A percentile compares a stretch with the other conserved stretches of the same genome.
Conservation (phyloP, 2,113 vertebrate species). For the Galemys pyrenaicus region DNA sequence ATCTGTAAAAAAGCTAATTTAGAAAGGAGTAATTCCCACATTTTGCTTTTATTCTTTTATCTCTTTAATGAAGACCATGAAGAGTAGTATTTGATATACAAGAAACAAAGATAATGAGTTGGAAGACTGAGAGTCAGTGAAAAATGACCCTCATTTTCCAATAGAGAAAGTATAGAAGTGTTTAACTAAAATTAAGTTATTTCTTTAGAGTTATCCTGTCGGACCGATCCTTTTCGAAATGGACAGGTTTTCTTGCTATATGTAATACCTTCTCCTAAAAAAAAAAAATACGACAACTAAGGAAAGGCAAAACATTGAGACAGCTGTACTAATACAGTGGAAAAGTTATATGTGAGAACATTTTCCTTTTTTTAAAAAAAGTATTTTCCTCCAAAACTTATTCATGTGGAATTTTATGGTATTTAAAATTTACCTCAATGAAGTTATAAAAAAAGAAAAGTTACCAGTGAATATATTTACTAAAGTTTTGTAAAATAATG, state of each 20-base stretch:
- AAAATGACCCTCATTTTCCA: neutral
- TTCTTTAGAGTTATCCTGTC: neutral
- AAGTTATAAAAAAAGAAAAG: constrained; percentile 15
- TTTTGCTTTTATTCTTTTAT: neutral
- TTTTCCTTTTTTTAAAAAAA: neutral
- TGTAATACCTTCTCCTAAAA: neutral
- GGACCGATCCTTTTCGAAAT: neutral
- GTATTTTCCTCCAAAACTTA: neutral
- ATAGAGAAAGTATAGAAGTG: neutral
- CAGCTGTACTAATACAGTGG: neutral
- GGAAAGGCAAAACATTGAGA: constrained; percentile 38
- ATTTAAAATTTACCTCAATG: constrained; percentile 29
- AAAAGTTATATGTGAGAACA: neutral
- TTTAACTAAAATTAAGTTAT: constrained; percentile 5
- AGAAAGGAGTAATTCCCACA: neutral
- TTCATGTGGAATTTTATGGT: neutral
- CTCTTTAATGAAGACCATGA: neutral
- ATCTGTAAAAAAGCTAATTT: neutral
- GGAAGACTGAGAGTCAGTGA: neutral
- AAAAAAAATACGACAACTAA: neutral
- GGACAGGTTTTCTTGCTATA: neutral
- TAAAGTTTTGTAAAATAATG: neutral
- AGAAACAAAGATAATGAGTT: neutral
- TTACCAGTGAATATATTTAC: neutral
- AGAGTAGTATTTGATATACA: neutral